Evolutionary conservation across 2,113 vertebrate genomes (phyloP), one percentile per base, ranked within the genome.

Genomic region (Sturnira hondurensis): DNA sequence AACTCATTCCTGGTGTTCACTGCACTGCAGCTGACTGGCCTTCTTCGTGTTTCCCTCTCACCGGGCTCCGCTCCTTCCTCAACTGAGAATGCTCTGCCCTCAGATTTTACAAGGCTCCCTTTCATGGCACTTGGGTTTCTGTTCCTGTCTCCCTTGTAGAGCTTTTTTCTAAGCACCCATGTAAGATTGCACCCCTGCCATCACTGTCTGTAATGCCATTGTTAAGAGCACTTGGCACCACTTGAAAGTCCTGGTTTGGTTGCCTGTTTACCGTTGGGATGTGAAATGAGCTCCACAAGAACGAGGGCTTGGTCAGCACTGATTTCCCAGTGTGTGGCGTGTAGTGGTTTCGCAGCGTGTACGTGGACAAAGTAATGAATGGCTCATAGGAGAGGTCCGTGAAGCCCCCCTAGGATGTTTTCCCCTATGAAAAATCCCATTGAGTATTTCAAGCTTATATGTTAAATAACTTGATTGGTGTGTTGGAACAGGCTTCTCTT

Each of bases 181-280:
- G 28, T 81, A 16, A 63, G 36, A n/a, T 70, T 85, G 16, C 6
- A 68, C 36, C n/a, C 4, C 52, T 4, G 24, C 2, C 13, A 36
- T 65, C 33, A 22, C 68, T 61, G 0, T 56, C 68, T 61, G 0
- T 56, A 65, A 47, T 65, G 67, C 50, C 58, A 45, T 71, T 70
- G 54, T 78, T 38, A 52, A 89, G 38, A 38, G 47, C 8, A 16
- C 14, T 71, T 76, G 14, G 78, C 82, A 74, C 54, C 74, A 28
- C 56, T 43, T 63, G 77, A 50, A 81, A 81, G 36, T 68, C 50
- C 68, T 86, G 73, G 67, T 76, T 93, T 76, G 38, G 81, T 91
- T 96, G 33, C 71, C 50, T 95, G 31, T 92, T 67, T 82, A 71
- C 31, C 86, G 52, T 41, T 96, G 8, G 47, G 83, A 94, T 93